Evolutionary conservation across 2,797 vertebrate species (phyloP), one percentile per base, ranked within the genome.

Genomic region (Hippoglossus hippoglossus): DNA sequence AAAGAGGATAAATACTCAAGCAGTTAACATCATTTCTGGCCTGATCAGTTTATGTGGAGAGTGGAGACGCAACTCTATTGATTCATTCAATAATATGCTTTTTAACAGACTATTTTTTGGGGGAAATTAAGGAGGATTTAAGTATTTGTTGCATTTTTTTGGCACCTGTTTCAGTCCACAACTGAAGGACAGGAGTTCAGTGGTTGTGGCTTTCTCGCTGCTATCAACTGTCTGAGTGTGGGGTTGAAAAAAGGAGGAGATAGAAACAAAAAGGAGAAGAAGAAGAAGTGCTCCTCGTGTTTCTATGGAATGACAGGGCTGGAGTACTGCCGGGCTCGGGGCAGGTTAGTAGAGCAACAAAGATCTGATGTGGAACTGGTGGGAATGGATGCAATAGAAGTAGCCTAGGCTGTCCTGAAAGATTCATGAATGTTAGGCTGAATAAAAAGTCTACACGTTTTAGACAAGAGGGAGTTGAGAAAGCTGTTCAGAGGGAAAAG

Each of bases 321-420:
- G 41, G 18, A 71, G 62, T 39, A 51, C 11, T 46, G 54, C 53
- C 15, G 46, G 59, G 36, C 59, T 63, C 69, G 39, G 49, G 51
- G 50, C 44, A 21, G 55, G 24, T 67, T 51, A 67, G 53, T 19
- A 46, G 57, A 74, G 62, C 53, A 79, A 77, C 13, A 69, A 44
- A 64, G 21, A 60, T 28, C 46, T 60, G 39, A 57, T 58, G 68
- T 31, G 62, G 72, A 47, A 68, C 44, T 31, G 41, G 8, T 54
- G 56, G 54, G 56, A 79, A 73, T 52, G 21, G 71, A 66, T 25
- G 39, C 16, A 50, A 63, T 39, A 62, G 61, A 4, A 79, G 69
- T 9, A 57, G 53, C 28, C 54, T 46, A 59, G 54, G 52, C 61
- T 50, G 67, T 77, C 68, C 63, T 73, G 65, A 46, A 71, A 54